phyloP scores from a whole-genome alignment of 2,888 invertebrate species.

The Fragum fragum region DNA sequence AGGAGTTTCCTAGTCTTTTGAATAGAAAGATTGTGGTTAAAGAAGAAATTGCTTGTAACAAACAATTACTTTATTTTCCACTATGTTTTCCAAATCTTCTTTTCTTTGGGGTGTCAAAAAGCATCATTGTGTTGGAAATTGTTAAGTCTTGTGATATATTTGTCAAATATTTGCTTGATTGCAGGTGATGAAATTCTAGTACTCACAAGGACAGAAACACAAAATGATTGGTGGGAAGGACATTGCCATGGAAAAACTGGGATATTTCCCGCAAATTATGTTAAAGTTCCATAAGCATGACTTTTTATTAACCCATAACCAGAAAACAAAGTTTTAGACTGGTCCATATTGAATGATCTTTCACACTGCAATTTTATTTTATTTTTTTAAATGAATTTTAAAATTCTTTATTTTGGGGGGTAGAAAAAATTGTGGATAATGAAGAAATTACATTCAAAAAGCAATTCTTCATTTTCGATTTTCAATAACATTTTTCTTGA shows the following conservation, averaged over 20 bases:
- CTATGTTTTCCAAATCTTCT: too few relatives aligned
- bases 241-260: constrained; percentile 73
- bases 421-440: constrained; percentile 4
- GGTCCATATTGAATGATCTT: not conserved
- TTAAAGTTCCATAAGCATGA: constrained; percentile 39
- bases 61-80: too few relatives aligned
- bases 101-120: too few relatives aligned
- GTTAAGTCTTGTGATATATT: too few relatives aligned
- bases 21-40: too few relatives aligned
- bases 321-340: not conserved
- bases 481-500: too few relatives aligned
- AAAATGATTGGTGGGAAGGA: constrained; percentile 85
- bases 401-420: not conserved
- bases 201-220: constrained; percentile 75
- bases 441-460: constrained; percentile 2
- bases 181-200: constrained; percentile 82
- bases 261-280: constrained; percentile 84
- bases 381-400: not conserved
- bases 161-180: too few relatives aligned
- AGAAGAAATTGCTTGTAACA: too few relatives aligned
- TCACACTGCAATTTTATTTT: not conserved
- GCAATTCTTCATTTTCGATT: too few relatives aligned
- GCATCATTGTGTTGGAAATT: too few relatives aligned
- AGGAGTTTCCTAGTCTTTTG: too few relatives aligned
- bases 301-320: not conserved